A percentile compares a stretch with the other conserved stretches of the same genome.
Evolutionary conservation across 2,113 vertebrate genomes (phyloP).

Genomic region (Gopherus flavomarginatus): DNA sequence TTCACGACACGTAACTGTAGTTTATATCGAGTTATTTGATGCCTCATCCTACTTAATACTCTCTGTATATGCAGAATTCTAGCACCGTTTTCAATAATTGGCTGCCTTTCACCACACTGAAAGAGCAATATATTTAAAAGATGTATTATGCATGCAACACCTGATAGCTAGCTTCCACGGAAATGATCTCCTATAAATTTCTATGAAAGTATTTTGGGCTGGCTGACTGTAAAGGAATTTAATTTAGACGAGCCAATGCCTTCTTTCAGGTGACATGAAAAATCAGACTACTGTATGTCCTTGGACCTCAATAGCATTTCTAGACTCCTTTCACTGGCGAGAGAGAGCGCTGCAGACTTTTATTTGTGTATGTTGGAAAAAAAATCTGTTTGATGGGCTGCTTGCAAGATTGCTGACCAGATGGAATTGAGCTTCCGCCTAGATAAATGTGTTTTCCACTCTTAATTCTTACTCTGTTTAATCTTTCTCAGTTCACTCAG

Average conservation of each 20-base stretch:
- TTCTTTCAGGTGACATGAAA: slow-evolving; percentile 24
- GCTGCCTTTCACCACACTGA: slow-evolving; percentile 48
- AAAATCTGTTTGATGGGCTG: not conserved
- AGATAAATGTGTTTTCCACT: not conserved
- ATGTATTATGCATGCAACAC: slow-evolving; percentile 7
- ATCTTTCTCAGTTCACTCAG: not conserved
- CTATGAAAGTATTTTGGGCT: slow-evolving; percentile 1
- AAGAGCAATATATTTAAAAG: slow-evolving; percentile 35
- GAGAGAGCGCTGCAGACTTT: not conserved
- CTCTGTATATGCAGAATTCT: slow-evolving; percentile 32
- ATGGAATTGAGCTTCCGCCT: not conserved
- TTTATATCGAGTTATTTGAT: not conserved
- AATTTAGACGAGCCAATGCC: not conserved
- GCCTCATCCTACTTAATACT: not conserved
- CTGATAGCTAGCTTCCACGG: slow-evolving; percentile 16
- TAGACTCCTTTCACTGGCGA: not conserved
- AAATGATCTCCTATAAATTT: slow-evolving; percentile 39
- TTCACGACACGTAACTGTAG: not conserved
- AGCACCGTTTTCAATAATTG: slow-evolving; percentile 47
- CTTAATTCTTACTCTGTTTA: not conserved
- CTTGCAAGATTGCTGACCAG: not conserved
- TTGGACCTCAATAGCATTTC: not conserved
- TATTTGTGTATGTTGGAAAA: not conserved
- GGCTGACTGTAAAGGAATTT: slow-evolving; percentile 26
- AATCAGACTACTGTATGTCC: not conserved